Conservation (phyloP, 2,113 vertebrate species). For the Dunckerocampus dactyliophorus region DNA sequence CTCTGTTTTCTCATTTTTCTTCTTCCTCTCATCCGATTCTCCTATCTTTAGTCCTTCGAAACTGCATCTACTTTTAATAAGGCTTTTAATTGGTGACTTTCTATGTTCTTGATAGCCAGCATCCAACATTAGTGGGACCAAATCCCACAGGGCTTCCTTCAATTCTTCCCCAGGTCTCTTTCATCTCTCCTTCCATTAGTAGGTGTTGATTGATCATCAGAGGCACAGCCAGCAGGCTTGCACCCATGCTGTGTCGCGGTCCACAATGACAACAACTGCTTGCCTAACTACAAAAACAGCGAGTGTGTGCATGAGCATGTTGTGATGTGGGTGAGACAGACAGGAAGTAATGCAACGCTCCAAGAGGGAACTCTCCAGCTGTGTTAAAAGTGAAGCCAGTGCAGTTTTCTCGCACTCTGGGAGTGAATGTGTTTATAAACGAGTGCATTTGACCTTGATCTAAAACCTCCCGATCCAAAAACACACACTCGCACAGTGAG, state of each 20-base stretch:
- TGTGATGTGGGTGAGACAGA: constrained; percentile 1
- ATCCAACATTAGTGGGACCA: background rate
- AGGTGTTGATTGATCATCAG: constrained; percentile 57
- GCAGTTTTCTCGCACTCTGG: constrained; percentile 20
- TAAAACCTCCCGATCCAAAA: constrained; percentile 17
- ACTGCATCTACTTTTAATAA: too few species aligned
- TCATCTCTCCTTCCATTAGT: constrained; percentile 46
- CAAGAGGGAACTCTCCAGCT: constrained; percentile 39
- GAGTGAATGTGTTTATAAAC: constrained; percentile 3
- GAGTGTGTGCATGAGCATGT: background rate
- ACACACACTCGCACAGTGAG: constrained; percentile 3
- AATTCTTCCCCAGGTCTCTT: constrained; percentile 22
- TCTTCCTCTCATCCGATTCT: too few species aligned
- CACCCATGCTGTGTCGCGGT: constrained; percentile 32
- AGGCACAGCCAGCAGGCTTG: constrained; percentile 36
- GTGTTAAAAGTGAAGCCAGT: constrained; percentile 50
- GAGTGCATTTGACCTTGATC: constrained; percentile 42
- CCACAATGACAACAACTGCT: constrained; percentile 23
- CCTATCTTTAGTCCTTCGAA: too few species aligned
- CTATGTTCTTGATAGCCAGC: constrained; percentile 21
- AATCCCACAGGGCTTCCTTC: background rate
- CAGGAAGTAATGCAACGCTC: background rate
- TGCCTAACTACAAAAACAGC: constrained; percentile 7
- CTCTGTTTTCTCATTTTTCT: too few species aligned
- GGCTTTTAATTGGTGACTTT: constrained; percentile 1